Conservation (phyloP, 1,140 invertebrate species). For the Monochamus saltuarius region DNA sequence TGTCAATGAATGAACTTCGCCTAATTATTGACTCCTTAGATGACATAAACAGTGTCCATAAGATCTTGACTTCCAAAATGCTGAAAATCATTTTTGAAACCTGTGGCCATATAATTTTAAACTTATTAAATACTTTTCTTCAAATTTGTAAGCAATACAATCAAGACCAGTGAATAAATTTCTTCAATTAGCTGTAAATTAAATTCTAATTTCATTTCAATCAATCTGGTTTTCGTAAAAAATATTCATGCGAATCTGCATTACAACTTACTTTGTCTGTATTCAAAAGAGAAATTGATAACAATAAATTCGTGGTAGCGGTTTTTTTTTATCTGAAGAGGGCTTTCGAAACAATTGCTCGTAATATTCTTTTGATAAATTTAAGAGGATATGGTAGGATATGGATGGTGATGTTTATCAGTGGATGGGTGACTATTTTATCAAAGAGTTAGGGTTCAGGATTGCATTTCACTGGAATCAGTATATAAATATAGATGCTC, state of each 20-base stretch:
- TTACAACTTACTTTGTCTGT: not conserved
- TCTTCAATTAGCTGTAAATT: not conserved
- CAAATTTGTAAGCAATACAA: conserved; percentile 7
- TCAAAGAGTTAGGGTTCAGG: conserved; percentile 1
- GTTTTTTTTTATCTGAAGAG: too few relatives aligned
- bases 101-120: conserved; percentile 11
- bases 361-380: conserved; percentile 1
- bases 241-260: conserved; percentile 3
- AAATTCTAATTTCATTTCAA: too few relatives aligned
- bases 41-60: conserved; percentile 1
- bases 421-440: not conserved
- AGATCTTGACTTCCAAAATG: conserved; percentile 1
- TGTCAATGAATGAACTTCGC: not conserved
- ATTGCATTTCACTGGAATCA: not conserved
- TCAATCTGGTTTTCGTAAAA: conserved; percentile 7
- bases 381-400: conserved; percentile 4
- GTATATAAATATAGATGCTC: conserved; percentile 8
- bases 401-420: conserved; percentile 8
- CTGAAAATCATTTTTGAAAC: conserved; percentile 10
- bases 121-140: conserved; percentile 9
- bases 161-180: conserved; percentile 7
- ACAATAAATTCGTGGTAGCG: too few relatives aligned
- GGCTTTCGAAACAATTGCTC: not conserved
- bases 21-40: conserved; percentile 6
- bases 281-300: too few relatives aligned